Percentiles rank a stretch among this genome's conserved stretches.
phyloP scores from a whole-genome alignment of 2,113 vertebrate species.

The Vanacampus margaritifer region DNA sequence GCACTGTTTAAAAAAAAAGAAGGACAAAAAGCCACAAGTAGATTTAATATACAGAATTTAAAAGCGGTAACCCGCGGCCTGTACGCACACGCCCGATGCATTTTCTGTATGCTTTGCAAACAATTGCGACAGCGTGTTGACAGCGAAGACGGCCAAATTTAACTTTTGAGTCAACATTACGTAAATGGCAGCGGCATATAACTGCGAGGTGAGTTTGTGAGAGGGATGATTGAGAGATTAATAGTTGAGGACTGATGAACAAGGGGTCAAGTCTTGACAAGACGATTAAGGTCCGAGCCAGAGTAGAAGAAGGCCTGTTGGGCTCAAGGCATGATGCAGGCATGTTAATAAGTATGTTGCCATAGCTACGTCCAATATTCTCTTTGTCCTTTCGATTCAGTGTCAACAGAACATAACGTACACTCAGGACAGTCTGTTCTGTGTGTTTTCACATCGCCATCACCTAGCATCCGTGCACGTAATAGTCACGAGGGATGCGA shows the following conservation, averaged over 20 bases:
- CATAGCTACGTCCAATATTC: slow-evolving; percentile 23
- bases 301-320: too few species aligned
- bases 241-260: not conserved
- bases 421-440: slow-evolving; percentile 15
- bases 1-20: too few species aligned
- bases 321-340: slow-evolving; percentile 14
- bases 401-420: slow-evolving; percentile 35
- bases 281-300: not conserved
- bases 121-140: slow-evolving; percentile 6
- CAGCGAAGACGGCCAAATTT: not conserved
- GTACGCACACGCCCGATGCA: not conserved
- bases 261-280: not conserved
- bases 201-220: not conserved
- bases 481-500: not conserved
- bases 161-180: slow-evolving; percentile 8
- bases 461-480: slow-evolving; percentile 1
- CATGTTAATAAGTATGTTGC: slow-evolving; percentile 45
- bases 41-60: not conserved
- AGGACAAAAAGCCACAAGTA: not conserved
- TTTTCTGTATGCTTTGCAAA: slow-evolving; percentile 1
- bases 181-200: not conserved
- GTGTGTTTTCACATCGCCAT: slow-evolving; percentile 8
- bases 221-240: not conserved
- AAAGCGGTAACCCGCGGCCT: not conserved
- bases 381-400: slow-evolving; percentile 22